Conservation (phyloP, 2,113 vertebrate genomes). For the Vulpes lagopus region DNA sequence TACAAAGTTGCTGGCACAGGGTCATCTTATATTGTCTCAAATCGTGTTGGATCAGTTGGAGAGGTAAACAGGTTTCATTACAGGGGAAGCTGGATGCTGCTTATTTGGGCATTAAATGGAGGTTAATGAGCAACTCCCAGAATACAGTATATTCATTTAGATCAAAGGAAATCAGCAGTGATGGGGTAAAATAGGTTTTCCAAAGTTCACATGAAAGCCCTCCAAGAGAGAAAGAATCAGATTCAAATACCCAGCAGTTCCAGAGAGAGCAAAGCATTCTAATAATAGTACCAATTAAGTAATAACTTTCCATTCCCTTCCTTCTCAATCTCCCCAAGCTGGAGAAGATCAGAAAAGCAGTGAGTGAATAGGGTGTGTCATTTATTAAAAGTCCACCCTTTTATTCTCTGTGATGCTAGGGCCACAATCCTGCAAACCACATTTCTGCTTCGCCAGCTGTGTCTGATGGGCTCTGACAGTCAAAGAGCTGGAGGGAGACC, state of each 20-base stretch:
- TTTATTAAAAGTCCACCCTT: background rate
- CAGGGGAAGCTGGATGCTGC: background rate
- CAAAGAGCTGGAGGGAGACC: background rate
- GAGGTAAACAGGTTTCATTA: background rate
- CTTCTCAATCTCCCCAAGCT: background rate
- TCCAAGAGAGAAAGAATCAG: background rate
- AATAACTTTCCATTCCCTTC: background rate
- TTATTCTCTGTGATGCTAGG: background rate
- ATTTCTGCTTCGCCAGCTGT: background rate
- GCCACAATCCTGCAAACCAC: background rate
- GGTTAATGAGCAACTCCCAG: conserved; percentile 2
- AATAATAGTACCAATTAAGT: background rate
- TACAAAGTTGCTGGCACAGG: background rate
- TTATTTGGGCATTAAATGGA: background rate
- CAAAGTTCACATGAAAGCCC: background rate
- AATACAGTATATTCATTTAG: background rate
- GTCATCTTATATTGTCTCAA: background rate
- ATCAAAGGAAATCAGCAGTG: conserved; percentile 21
- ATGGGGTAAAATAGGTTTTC: background rate
- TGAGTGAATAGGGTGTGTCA: background rate
- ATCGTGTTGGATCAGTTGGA: background rate
- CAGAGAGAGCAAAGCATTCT: background rate
- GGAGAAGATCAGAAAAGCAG: background rate
- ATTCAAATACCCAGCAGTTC: background rate
- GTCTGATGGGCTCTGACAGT: background rate